Evolutionary conservation across 2,113 vertebrate species (phyloP).

Genomic region (Empidonax traillii): DNA sequence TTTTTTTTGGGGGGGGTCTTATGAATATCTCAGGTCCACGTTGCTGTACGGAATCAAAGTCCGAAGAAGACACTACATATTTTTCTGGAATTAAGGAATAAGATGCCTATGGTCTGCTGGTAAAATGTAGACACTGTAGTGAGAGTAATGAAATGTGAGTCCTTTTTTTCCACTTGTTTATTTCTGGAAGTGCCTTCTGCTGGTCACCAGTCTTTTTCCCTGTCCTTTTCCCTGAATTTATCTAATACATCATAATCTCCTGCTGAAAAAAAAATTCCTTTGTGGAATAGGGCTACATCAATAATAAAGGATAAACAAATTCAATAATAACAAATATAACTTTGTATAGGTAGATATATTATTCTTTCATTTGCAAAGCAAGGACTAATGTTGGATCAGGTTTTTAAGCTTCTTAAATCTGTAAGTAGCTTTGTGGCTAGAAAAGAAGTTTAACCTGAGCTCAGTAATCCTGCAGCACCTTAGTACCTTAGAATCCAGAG

Average conservation of each 20-base stretch:
- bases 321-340: constrained; percentile 46
- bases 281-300: constrained; percentile 1
- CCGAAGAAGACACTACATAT: not conserved
- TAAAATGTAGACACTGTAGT: not conserved
- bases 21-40: not conserved
- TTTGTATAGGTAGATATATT: constrained; percentile 33
- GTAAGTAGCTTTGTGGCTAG: constrained; percentile 64
- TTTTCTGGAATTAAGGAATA: not conserved
- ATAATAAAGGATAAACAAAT: constrained; percentile 45
- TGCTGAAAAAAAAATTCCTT: not conserved
- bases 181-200: constrained; percentile 8
- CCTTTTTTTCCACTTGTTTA: not conserved
- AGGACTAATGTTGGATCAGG: constrained; percentile 58
- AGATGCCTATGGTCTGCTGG: not conserved
- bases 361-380: constrained; percentile 65
- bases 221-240: not conserved
- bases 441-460: constrained; percentile 55
- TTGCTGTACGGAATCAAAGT: not conserved
- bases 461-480: constrained; percentile 42
- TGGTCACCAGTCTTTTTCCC: not conserved
- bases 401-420: constrained; percentile 60
- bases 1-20: not conserved
- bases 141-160: not conserved
- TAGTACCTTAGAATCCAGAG: constrained; percentile 69
- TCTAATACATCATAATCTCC: constrained; percentile 23